Evolutionary conservation across 2,113 vertebrate genomes (phyloP).

Genomic region (Picathartes gymnocephalus): DNA sequence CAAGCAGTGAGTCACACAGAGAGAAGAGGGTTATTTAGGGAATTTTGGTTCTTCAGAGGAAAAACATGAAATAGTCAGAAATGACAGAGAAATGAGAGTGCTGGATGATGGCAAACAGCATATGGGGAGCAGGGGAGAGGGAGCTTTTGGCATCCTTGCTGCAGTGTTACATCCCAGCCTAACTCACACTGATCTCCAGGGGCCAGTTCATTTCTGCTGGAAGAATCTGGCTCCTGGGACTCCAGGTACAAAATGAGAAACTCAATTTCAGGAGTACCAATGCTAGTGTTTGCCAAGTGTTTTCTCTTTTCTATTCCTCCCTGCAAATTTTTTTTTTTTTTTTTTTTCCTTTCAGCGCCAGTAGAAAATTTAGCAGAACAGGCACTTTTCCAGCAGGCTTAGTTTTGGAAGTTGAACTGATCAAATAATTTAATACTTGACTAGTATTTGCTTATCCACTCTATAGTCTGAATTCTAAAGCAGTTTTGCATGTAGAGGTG

Average conservation of each 20-base stretch:
- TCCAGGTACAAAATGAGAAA: conserved; percentile 33
- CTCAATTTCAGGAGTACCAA: not conserved
- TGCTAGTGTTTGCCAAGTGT: not conserved
- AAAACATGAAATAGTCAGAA: conserved; percentile 16
- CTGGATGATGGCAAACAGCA: conserved; percentile 4
- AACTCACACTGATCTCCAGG: not conserved
- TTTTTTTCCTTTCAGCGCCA: not conserved
- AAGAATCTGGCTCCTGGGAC: conserved; percentile 19
- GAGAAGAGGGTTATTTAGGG: not conserved
- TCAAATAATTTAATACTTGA: not conserved
- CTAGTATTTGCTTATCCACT: not conserved
- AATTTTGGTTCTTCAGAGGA: not conserved
- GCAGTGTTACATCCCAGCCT: not conserved
- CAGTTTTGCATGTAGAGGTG: not conserved
- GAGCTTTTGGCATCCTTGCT: not conserved
- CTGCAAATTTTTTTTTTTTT: not conserved
- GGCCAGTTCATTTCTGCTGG: not conserved
- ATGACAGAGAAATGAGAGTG: conserved; percentile 6
- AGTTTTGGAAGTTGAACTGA: not conserved
- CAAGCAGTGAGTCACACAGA: not conserved
- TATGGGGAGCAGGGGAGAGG: not conserved
- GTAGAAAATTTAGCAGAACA: not conserved
- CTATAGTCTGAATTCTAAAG: not conserved
- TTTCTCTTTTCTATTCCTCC: not conserved
- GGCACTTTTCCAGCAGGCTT: not conserved